phyloP scores from a whole-genome alignment of 2,797 vertebrate species.

The Chaetophractus vellerosus region DNA sequence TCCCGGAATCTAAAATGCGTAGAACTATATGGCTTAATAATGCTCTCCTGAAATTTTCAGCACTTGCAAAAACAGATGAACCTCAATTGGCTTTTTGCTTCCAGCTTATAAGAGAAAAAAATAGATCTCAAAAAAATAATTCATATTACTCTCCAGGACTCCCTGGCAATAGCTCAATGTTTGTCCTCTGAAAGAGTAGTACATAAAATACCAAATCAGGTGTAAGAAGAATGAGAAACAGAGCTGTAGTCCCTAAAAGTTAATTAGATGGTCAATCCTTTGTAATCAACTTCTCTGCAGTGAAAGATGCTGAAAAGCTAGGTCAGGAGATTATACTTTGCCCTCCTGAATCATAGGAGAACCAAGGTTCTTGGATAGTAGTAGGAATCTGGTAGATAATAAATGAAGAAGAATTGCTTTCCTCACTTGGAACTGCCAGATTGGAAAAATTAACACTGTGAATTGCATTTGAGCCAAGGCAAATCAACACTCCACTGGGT shows the following conservation, averaged over 20 bases:
- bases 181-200: neutral
- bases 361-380: constrained; percentile 8
- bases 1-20: constrained; percentile 25
- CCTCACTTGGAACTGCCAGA: constrained; percentile 52
- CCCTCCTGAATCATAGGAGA: neutral
- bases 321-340: neutral
- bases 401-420: constrained; percentile 2
- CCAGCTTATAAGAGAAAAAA: constrained; percentile 55
- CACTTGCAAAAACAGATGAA: constrained; percentile 35
- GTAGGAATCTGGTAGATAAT: neutral
- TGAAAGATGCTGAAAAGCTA: constrained; percentile 15
- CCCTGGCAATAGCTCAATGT: neutral
- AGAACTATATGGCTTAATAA: neutral
- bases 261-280: constrained; percentile 55
- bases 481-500: constrained; percentile 21
- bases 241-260: neutral
- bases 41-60: neutral
- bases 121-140: constrained; percentile 55
- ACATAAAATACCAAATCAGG: constrained; percentile 31
- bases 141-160: neutral
- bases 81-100: neutral
- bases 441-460: neutral
- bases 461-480: neutral
- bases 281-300: neutral
- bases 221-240: constrained; percentile 26